phyloP scores from a whole-genome alignment of 2,113 vertebrate genomes.

The Chaenocephalus aceratus region DNA sequence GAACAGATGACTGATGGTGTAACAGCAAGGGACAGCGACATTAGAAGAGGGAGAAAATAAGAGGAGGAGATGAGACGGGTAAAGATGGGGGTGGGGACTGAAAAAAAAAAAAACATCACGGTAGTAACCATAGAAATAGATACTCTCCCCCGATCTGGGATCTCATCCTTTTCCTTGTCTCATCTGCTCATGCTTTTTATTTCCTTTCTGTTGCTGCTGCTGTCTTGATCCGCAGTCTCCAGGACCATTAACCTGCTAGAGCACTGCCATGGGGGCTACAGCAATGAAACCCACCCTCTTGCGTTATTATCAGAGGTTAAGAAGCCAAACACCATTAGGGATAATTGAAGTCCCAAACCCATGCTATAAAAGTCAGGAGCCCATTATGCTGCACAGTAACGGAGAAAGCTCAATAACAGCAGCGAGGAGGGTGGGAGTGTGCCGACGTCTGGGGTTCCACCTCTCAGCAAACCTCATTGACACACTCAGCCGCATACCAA shows the following conservation, averaged over 20 bases:
- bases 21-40: constrained; percentile 67
- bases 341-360: constrained; percentile 64
- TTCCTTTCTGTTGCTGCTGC: constrained; percentile 57
- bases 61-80: constrained; percentile 68
- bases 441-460: constrained; percentile 70
- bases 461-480: constrained; percentile 73
- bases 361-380: constrained; percentile 61
- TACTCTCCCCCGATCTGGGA: constrained; percentile 73
- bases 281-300: constrained; percentile 57
- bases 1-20: constrained; percentile 64
- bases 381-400: constrained; percentile 57
- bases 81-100: constrained; percentile 73
- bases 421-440: constrained; percentile 64
- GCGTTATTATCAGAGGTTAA: constrained; percentile 68
- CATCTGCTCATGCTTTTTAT: constrained; percentile 67
- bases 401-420: constrained; percentile 66
- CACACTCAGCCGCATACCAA: constrained; percentile 80
- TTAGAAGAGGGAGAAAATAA: constrained; percentile 63
- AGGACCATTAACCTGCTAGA: constrained; percentile 69
- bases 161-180: constrained; percentile 72
- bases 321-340: constrained; percentile 69
- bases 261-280: constrained; percentile 54
- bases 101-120: constrained; percentile 44
- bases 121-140: constrained; percentile 85
- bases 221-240: constrained; percentile 74